Evolutionary conservation across 1,140 invertebrate species (phyloP), one percentile per base, ranked within the genome.

Genomic region (Ditylenchus dipsaci): DNA sequence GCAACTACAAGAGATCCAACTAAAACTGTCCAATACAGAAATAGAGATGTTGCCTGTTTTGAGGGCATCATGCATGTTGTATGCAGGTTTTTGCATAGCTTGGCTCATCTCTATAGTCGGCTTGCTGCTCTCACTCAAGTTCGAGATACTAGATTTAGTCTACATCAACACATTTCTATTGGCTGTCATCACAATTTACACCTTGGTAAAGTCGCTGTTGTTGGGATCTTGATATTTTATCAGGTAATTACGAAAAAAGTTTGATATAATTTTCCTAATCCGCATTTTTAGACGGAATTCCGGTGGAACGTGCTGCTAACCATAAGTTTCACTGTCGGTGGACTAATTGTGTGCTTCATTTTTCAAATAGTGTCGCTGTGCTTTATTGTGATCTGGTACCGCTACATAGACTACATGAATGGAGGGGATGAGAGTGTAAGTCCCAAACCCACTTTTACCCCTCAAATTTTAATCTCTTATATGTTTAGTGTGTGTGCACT

Each of bases 341-440:
- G 71, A 27, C 62, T 83, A 26, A 26, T 83, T 19, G 58, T 81
- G 7, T 67, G 73, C 47, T 78, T 78, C 29, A 68, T 77, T 17
- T 72, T 80, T 43, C 61, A 66, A 21, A 13, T 71, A 1, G 29
- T 75, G 17, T 74, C 76, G 30, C 45, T 83, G 9, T 27, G 42
- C 13, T 71, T 81, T 23, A 65, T 74, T 27, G 68, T 82, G 13
- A 72, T 73, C 26, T 83, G 81, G 79, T 78, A 70, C 56, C 81
- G 75, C 15, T 81, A 81, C 70, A 81, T 81, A 60, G 68, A 71
- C 47, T 83, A 81, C 59, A 83, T 82, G 76, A 77, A 78, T 62
- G 71, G 74, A 3, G 42, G 62, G 23, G 67, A 75, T 23, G 67
- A 82, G 42, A 70, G 57, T 65, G 78, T 81, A 65, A 75, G 73